Evolutionary conservation across 2,888 invertebrate species (phyloP), one percentile per base, ranked within the genome.

Genomic region (Acanthopleura granulata): DNA sequence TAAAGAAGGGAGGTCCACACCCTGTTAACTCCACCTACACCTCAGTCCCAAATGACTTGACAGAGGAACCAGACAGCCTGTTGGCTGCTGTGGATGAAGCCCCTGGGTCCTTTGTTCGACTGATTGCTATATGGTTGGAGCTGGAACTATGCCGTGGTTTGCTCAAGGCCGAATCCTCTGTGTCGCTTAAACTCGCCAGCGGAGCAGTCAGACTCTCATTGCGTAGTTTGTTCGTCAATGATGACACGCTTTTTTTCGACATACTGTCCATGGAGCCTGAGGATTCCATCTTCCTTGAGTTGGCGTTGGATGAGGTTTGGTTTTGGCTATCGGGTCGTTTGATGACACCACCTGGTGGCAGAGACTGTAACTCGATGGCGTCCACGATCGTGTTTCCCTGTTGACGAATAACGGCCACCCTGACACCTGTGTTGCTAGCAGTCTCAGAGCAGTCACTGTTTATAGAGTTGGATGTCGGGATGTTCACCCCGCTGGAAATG

Each of bases 381-480:
- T 85, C 85, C 22, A 82, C 80, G 25, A 78, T 75, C 15, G 77
- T 76, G 66, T 82, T 75, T n/a, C 80, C 77, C 72, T 82, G 83
- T 16, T 80, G 81, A 73, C 81, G 77, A 0, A 78, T 74, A 22
- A 83, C 80, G 27, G 79, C 74, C 1, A 82, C 82, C 22, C 78
- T 76, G 4, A 83, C 79, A 1, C 57, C 57, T 22, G 57, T 22
- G n/a, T n/a, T n/a, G 12, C 57, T 57, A 12, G 6, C 57, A 1
- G n/a, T 22, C n/a, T 57, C 57, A 6, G 57, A 57, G 22, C 57
- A n/a, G 57, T 57, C 57, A 18, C 57, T 22, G 57, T 57, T 57
- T 1, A 57, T 57, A 4, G 57, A 57, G 4, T 18, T 22, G n/a
- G 57, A 57, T 12, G 57, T 22, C 3, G 57, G 57, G 22, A 57